A percentile compares a stretch with the other conserved stretches of the same genome.
phyloP scores from a whole-genome alignment of 2,797 vertebrate genomes.

The Oophaga sylvatica region DNA sequence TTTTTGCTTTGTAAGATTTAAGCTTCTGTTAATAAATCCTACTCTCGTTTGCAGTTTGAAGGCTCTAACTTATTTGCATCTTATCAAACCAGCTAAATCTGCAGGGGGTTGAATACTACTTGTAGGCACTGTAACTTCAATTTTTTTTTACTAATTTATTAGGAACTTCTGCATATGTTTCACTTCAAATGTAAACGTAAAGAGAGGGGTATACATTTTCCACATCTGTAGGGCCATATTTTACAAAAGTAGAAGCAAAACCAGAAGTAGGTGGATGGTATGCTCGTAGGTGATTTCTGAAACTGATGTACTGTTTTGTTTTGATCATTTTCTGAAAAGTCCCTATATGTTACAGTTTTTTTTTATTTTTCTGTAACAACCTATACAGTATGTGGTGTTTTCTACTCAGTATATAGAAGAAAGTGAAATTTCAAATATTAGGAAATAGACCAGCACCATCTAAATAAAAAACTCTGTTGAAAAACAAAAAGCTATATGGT shows the following conservation, averaged over 20 bases:
- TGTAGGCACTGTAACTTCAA: no score
- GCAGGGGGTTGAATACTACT: no score
- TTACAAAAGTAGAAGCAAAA: constrained; percentile 28
- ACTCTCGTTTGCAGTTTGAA: no score
- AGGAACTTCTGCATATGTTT: not conserved
- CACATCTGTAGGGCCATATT: constrained; percentile 1
- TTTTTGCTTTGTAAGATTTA: no score
- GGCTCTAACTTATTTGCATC: no score
- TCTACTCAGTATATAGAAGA: not conserved
- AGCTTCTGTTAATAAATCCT: no score
- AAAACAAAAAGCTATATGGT: no score
- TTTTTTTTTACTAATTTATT: not conserved
- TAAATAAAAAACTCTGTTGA: no score
- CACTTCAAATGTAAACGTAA: not conserved
- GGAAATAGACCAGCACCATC: not conserved
- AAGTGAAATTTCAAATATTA: not conserved
- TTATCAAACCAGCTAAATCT: no score
- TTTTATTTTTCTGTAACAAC: not conserved
- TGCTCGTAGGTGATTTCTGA: not conserved
- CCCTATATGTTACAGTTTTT: not conserved
- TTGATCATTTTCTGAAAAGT: not conserved
- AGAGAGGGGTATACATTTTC: not conserved
- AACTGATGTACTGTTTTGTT: not conserved
- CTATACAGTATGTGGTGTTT: not conserved
- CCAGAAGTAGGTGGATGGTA: constrained; percentile 15